Percentiles rank a stretch among this genome's conserved stretches.
phyloP scores from a whole-genome alignment of 37 sponge, comb jelly and placozoan species.

The Aplysina aerophoba region DNA sequence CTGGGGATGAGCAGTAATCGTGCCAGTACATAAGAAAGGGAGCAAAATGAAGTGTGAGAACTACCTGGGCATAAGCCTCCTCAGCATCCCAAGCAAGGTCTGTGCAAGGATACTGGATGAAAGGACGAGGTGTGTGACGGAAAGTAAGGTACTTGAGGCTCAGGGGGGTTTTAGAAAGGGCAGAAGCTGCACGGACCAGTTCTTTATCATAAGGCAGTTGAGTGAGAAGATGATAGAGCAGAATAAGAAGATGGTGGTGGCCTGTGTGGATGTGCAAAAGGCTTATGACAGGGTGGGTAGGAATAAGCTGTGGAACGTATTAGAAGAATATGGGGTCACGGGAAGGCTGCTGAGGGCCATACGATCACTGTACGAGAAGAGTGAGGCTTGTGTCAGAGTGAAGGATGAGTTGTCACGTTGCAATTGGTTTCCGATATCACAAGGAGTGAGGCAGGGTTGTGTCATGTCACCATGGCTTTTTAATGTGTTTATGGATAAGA shows the following conservation, averaged over 20 bases:
- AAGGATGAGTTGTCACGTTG: background rate
- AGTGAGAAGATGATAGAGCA: conserved; percentile 2
- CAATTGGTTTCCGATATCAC: background rate
- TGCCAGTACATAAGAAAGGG: background rate
- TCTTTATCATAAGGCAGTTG: background rate
- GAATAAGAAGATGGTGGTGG: background rate
- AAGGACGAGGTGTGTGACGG: background rate
- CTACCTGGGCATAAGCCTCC: background rate
- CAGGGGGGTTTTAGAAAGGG: background rate
- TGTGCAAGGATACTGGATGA: background rate
- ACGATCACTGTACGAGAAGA: background rate
- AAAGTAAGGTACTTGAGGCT: background rate
- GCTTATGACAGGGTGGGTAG: too few species aligned
- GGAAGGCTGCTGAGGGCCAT: background rate
- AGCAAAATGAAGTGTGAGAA: background rate
- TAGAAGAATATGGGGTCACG: background rate
- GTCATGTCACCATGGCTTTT: background rate
- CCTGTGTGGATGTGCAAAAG: background rate
- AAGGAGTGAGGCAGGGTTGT: background rate
- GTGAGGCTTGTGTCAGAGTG: background rate
- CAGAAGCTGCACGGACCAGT: background rate
- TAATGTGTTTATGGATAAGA: background rate
- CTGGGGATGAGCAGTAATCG: background rate
- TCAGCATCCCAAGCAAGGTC: background rate
- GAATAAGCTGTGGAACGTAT: background rate